A percentile compares a stretch with the other conserved stretches of the same genome.
phyloP scores from a whole-genome alignment of 2,113 vertebrate genomes.

The Tenrec ecaudatus region DNA sequence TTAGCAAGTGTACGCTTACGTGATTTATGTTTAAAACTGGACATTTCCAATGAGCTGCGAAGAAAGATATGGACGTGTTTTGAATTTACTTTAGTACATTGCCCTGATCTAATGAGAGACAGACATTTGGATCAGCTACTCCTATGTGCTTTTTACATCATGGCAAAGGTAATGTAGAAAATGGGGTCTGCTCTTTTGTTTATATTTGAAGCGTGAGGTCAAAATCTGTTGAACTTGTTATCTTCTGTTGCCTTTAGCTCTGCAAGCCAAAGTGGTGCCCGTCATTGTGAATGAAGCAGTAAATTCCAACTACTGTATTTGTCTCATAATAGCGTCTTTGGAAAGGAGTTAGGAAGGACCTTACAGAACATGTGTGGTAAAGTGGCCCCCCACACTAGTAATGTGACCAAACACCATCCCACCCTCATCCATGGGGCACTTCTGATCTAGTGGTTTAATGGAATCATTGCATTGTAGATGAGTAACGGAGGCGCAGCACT shows the following conservation, averaged over 20 bases:
- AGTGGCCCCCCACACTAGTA: neutral
- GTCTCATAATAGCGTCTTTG: neutral
- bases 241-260: slow-evolving; percentile 34
- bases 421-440: neutral
- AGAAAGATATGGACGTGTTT: slow-evolving; percentile 98
- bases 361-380: slow-evolving; percentile 31
- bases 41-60: slow-evolving; percentile 93
- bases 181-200: slow-evolving; percentile 20
- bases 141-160: slow-evolving; percentile 96
- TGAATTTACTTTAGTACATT: slow-evolving; percentile 94
- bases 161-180: slow-evolving; percentile 90
- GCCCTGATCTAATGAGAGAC: slow-evolving; percentile 94
- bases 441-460: neutral
- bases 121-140: slow-evolving; percentile 97
- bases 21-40: slow-evolving; percentile 94
- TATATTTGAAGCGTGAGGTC: slow-evolving; percentile 28
- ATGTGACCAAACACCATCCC: neutral
- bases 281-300: neutral
- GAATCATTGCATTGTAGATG: neutral
- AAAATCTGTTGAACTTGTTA: slow-evolving; percentile 25
- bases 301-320: neutral
- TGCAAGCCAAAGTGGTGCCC: neutral
- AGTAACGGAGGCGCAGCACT: neutral
- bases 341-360: slow-evolving; percentile 19
- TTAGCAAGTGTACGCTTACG: slow-evolving; percentile 96